Base-by-base conservation (phyloP, 2,797 vertebrate genomes). In the Loris lydekkerianus region DNA sequence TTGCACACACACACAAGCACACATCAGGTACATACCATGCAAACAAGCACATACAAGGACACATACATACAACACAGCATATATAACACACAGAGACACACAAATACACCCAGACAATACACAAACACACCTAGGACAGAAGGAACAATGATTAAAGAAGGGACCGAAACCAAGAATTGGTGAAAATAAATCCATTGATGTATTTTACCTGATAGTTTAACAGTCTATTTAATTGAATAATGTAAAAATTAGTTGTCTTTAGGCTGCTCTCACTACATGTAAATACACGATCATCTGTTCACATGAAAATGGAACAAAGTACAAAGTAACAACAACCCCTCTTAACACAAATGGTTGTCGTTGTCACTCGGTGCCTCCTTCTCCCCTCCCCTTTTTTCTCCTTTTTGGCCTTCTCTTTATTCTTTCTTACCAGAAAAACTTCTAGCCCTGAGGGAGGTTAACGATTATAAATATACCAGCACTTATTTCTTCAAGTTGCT, bases 391-490 rank as follows among this genome's bases (percentile, higher is more conserved):
- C 21, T 34, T 23, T n/a, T 5, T 34, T 76, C 11, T 31, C 2
- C 5, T 3, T 13, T n/a, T 87, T 49, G 31, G n/a, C 13, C 43
- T 86, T 31, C 17, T 94, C 15, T 78, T 75, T 75, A 29, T 84
- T 82, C 65, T 95, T 93, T 31, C 11, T 5, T 10, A 49, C 10
- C 37, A 95, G 94, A 78, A 93, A 94, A 77, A 31, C 69, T 82
- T 90, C 40, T 90, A 56, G 70, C 23, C 34, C 43, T 5, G 58
- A 58, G 77, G 34, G 37, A 82, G 95, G 96, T 4, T 0, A 4
- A 46, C 46, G 49, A 15, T 3, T 11, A 8, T 70, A 93, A 94
- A 85, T 69, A 21, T 43, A n/a, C 25, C 40, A 82, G 46, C 17
- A 5, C 61, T n/a, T 91, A 60, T 82, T 86, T 76, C 73, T 94